A percentile compares a stretch with the other conserved stretches of the same genome.
Evolutionary conservation across 1,140 invertebrate genomes (phyloP).

Genomic region (Carcinoscorpius rotundicauda): DNA sequence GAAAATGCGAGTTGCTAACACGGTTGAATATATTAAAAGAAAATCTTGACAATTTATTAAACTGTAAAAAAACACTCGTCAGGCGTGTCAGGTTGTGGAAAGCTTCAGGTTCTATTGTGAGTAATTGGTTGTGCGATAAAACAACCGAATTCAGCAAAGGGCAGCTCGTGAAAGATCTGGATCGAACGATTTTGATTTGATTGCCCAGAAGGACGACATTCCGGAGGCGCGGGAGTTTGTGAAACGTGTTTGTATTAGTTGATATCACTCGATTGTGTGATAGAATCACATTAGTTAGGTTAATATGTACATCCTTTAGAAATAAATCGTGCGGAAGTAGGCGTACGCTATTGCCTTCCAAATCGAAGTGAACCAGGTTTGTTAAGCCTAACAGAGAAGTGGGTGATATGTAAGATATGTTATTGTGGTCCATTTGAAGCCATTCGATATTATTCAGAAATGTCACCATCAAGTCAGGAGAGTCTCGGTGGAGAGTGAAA

Average conservation of each 20-base stretch:
- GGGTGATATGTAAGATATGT: slow-evolving; percentile 55
- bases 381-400: slow-evolving; percentile 50
- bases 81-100: slow-evolving; percentile 54
- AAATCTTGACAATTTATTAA: slow-evolving; percentile 54
- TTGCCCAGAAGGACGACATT: slow-evolving; percentile 58
- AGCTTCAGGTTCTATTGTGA: slow-evolving; percentile 37
- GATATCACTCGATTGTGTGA: slow-evolving; percentile 55
- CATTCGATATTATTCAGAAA: slow-evolving; percentile 54
- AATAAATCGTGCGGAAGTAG: slow-evolving; percentile 50
- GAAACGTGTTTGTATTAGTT: slow-evolving; percentile 48
- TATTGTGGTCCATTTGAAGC: slow-evolving; percentile 79
- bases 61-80: slow-evolving; percentile 54
- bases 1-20: slow-evolving; percentile 12
- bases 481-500: slow-evolving; percentile 45
- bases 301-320: slow-evolving; percentile 50
- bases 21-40: slow-evolving; percentile 57
- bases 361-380: slow-evolving; percentile 63
- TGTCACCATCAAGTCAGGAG: slow-evolving; percentile 52
- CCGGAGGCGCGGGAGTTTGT: slow-evolving; percentile 47
- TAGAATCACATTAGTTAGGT: slow-evolving; percentile 58
- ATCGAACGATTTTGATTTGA: slow-evolving; percentile 44
- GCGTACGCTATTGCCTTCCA: slow-evolving; percentile 67
- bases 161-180: slow-evolving; percentile 48
- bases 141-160: slow-evolving; percentile 53
- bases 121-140: slow-evolving; percentile 38